phyloP scores from a whole-genome alignment of 2,888 invertebrate genomes.

The Bombylius discolor region DNA sequence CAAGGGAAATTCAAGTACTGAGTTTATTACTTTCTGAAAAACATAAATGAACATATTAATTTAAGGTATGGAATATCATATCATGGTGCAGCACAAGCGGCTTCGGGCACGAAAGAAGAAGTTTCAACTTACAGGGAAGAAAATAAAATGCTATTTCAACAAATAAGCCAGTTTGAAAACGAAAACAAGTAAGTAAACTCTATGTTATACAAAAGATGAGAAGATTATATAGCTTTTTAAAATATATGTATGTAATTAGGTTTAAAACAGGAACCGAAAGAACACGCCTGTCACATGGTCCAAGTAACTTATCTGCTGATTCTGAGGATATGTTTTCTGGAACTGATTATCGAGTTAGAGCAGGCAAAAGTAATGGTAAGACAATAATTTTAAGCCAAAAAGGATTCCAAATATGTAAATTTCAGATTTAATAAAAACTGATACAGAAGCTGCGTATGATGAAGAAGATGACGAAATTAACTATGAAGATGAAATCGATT shows the following conservation, averaged over 20 bases:
- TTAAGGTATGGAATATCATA: constrained; percentile 58
- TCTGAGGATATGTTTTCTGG: not conserved
- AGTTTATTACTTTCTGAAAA: not conserved
- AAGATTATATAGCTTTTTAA: not conserved
- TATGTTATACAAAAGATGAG: too few species aligned
- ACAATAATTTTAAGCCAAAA: too few species aligned
- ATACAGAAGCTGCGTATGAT: constrained; percentile 32
- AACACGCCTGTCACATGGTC: too few species aligned
- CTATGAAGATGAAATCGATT: constrained; percentile 46
- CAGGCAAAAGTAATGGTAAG: not conserved
- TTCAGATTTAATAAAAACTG: constrained; percentile 14
- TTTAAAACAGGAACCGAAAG: not conserved
- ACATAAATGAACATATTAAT: not conserved
- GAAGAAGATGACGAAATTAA: constrained; percentile 36
- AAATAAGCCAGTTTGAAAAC: constrained; percentile 41
- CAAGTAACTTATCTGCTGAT: too few species aligned
- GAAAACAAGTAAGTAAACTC: constrained; percentile 20
- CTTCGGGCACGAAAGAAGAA: constrained; percentile 54
- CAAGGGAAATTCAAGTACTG: constrained; percentile 55
- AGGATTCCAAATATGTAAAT: too few species aligned
- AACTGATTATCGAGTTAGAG: constrained; percentile 1
- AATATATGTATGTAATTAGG: not conserved
- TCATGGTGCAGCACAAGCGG: constrained; percentile 70
- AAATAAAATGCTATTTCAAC: constrained; percentile 53
- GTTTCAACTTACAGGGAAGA: constrained; percentile 47